A percentile compares a stretch with the other conserved stretches of the same genome.
Conservation (phyloP, 2,797 vertebrate species). For the Yasuhikotakia modesta region DNA sequence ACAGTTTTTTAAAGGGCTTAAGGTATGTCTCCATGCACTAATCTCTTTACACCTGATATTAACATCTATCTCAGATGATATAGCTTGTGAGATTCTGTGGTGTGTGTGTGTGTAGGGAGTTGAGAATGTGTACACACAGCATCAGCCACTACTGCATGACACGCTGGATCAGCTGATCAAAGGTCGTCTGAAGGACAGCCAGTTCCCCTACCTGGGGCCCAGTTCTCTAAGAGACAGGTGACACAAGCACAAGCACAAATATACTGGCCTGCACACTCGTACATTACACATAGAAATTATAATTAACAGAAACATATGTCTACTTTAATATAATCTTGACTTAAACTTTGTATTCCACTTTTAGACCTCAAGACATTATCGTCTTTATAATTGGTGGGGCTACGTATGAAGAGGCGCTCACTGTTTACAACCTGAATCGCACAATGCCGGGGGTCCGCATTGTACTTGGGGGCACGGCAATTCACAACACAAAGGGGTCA, state of each 20-base stretch:
- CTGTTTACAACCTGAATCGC: conserved; percentile 93
- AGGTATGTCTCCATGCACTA: conserved; percentile 73
- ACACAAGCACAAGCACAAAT: conserved; percentile 21
- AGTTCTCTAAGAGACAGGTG: conserved; percentile 93
- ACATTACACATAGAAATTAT: conserved; percentile 15
- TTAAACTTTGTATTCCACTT: background rate
- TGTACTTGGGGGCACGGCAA: conserved; percentile 87
- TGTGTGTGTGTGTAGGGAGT: conserved; percentile 79
- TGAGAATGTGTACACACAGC: conserved; percentile 94
- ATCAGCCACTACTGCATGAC: conserved; percentile 91
- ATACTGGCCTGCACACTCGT: background rate
- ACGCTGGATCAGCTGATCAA: conserved; percentile 95
- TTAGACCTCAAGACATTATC: conserved; percentile 92
- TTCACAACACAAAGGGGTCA: conserved; percentile 94
- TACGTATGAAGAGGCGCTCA: conserved; percentile 90
- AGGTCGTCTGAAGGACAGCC: conserved; percentile 90
- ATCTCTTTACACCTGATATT: background rate
- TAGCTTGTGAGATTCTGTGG: too few relatives aligned
- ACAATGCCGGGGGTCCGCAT: conserved; percentile 87
- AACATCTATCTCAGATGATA: too few relatives aligned
- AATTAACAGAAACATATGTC: too few relatives aligned
- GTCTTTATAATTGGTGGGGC: conserved; percentile 92
- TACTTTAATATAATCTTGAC: too few relatives aligned
- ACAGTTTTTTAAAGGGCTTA: conserved; percentile 96
- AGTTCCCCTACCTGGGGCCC: conserved; percentile 92